Conservation (phyloP, 2,113 vertebrate species). For the Gavialis gangeticus region DNA sequence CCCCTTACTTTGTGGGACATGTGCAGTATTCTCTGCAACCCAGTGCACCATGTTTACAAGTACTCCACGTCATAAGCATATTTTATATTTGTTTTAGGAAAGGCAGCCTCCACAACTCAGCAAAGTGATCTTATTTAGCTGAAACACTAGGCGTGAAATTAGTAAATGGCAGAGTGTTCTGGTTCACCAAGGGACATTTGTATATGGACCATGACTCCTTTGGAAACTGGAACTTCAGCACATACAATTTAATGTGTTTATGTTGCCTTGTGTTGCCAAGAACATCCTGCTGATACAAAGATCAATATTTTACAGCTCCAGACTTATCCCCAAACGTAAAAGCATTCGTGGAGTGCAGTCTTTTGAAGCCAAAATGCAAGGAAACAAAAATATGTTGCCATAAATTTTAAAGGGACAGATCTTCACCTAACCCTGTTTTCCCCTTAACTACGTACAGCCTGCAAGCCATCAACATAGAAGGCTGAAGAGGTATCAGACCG, state of each 20-base stretch:
- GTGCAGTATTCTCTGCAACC: background rate
- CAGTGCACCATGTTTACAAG: background rate
- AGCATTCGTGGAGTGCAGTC: background rate
- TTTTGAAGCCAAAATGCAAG: conserved; percentile 26
- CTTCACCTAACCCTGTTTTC: background rate
- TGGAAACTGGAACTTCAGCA: background rate
- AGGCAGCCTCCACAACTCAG: background rate
- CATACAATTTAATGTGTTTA: conserved; percentile 58
- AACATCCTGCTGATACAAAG: conserved; percentile 45
- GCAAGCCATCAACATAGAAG: background rate
- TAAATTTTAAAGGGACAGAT: background rate
- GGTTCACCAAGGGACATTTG: background rate
- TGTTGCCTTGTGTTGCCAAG: conserved; percentile 1
- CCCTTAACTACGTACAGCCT: background rate
- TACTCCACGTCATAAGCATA: background rate
- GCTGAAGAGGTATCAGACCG: background rate
- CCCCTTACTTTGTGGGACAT: background rate
- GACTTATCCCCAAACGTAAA: conserved; percentile 50
- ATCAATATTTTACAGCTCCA: conserved; percentile 38
- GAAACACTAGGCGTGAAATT: background rate
- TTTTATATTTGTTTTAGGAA: background rate
- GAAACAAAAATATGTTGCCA: background rate
- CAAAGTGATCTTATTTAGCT: background rate
- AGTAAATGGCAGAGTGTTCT: background rate
- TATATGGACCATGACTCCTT: background rate